phyloP scores from a whole-genome alignment of 1,140 invertebrate genomes.

The Coelopa frigida region DNA sequence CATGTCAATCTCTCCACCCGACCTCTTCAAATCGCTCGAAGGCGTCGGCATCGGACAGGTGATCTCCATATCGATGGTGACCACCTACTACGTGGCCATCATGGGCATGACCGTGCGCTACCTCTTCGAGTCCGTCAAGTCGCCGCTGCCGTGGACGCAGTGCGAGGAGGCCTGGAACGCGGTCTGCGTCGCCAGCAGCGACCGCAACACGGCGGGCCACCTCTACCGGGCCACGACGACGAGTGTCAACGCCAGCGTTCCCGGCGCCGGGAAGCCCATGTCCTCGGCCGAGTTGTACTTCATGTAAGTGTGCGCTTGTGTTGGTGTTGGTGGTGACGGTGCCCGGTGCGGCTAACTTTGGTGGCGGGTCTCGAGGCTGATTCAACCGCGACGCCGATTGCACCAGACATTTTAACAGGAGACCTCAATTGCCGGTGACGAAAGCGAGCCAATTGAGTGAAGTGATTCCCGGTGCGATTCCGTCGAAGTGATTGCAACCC shows the following conservation, averaged over 20 bases:
- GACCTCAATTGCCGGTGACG: too few relatives aligned
- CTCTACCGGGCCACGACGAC: not conserved
- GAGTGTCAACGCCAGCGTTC: not conserved
- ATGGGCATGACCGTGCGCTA: slow-evolving; percentile 65
- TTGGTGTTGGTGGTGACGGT: too few relatives aligned
- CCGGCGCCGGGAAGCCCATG: slow-evolving; percentile 15
- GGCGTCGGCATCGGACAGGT: slow-evolving; percentile 71
- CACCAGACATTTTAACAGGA: too few relatives aligned
- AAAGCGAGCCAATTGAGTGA: too few relatives aligned
- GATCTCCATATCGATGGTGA: slow-evolving; percentile 60
- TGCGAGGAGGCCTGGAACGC: slow-evolving; percentile 55
- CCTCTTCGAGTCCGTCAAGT: slow-evolving; percentile 56
- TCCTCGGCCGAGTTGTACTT: slow-evolving; percentile 44
- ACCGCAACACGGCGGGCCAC: slow-evolving; percentile 16
- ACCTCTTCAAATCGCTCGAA: slow-evolving; percentile 19
- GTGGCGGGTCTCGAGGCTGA: too few relatives aligned
- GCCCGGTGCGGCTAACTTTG: too few relatives aligned
- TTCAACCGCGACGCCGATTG: too few relatives aligned
- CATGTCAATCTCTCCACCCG: not conserved
- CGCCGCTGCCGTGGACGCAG: slow-evolving; percentile 58
- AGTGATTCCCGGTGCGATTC: too few relatives aligned
- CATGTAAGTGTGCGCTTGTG: slow-evolving; percentile 29
- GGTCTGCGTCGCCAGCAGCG: slow-evolving; percentile 39
- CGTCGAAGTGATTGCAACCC: too few relatives aligned
- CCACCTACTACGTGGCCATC: slow-evolving; percentile 66